Percentiles rank a stretch among this genome's conserved stretches.
Conservation (phyloP, 2,113 vertebrate genomes). For the Ginglymostoma cirratum region DNA sequence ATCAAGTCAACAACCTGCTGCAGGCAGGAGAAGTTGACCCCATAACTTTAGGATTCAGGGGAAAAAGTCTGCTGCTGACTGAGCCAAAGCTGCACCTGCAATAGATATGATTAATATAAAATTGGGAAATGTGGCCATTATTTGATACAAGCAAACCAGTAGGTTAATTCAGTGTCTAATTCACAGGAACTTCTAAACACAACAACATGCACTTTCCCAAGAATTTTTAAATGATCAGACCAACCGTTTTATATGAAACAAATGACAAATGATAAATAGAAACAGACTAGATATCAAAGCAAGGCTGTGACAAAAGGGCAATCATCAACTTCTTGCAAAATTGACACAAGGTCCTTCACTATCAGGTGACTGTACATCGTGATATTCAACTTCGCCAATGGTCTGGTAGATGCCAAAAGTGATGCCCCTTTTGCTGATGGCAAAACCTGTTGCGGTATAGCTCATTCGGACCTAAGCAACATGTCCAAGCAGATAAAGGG, state of each 20-base stretch:
- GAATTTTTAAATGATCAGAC: neutral
- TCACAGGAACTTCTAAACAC: too few relatives aligned
- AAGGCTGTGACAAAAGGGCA: neutral
- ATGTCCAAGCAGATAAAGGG: neutral
- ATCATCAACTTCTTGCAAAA: neutral
- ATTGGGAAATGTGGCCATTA: neutral
- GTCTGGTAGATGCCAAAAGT: neutral
- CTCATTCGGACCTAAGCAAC: neutral
- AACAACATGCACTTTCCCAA: neutral
- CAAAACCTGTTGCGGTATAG: neutral
- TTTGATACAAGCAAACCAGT: neutral
- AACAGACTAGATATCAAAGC: neutral
- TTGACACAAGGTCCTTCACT: neutral
- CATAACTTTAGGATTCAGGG: neutral
- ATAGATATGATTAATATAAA: neutral
- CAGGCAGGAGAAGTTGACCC: neutral
- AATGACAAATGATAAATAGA: neutral
- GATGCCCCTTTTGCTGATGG: neutral
- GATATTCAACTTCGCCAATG: neutral
- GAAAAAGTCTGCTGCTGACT: neutral
- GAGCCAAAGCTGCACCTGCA: neutral
- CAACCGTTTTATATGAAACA: neutral
- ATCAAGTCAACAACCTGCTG: too few relatives aligned
- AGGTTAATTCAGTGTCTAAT: neutral
- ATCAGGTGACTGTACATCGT: neutral